These are phyloP conservation scores for Drosophila suzukii DNA, from an alignment of 1,140 invertebrate species.

Conservation along the genomic window DNA sequence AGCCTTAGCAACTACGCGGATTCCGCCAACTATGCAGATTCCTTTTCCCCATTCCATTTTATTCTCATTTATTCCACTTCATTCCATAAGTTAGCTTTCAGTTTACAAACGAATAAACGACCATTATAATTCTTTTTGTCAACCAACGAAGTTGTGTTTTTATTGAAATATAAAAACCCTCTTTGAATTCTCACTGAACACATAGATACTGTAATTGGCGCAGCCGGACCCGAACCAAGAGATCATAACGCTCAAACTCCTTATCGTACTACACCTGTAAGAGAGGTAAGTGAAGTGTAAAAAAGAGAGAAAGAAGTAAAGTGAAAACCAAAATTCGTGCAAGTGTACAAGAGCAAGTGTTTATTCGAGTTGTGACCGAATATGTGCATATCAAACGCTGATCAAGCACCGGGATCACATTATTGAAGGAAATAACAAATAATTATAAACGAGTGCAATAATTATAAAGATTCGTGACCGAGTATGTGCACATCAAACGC, in stretches of 20 bases:
- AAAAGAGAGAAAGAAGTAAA: neutral
- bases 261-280: neutral
- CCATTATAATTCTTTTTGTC: too few species aligned
- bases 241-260: neutral
- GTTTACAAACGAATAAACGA: too few species aligned
- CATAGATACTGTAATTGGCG: neutral
- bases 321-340: neutral
- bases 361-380: neutral
- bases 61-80: too few species aligned
- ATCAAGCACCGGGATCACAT: neutral
- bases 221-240: neutral
- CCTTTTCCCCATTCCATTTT: too few species aligned
- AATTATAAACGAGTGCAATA: too few species aligned
- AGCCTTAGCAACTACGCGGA: too few species aligned
- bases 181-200: neutral
- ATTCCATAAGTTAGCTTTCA: too few species aligned
- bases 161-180: too few species aligned
- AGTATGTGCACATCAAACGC: too few species aligned
- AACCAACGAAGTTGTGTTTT: too few species aligned
- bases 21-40: too few species aligned
- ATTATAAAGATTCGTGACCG: too few species aligned
- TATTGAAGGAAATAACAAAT: neutral
- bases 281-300: neutral
- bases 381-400: slow-evolving; percentile 1
- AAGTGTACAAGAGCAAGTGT: neutral